Base-by-base conservation (phyloP, 2,888 invertebrate species). In the Herminia tarsipennalis region DNA sequence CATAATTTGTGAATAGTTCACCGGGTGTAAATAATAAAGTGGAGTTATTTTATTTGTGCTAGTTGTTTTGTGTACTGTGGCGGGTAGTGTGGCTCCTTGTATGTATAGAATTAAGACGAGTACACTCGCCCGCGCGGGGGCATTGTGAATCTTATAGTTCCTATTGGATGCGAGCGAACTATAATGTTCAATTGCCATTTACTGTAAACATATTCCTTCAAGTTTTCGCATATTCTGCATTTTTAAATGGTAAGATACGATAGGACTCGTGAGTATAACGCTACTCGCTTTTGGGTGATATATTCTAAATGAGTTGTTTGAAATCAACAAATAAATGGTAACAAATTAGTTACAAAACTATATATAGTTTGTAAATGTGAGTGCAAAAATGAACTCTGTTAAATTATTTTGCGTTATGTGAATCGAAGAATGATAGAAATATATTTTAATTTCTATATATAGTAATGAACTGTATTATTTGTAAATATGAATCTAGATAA, bases 391-490 rank as follows among this genome's bases (percentile, higher is more conserved):
- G 89, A 86, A 91, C 87, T 88, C 87, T 86, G 89, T 92, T 92
- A 92, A 92, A 92, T 92, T 92, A 92, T 92, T 92, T 92, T 92
- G 92, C 90, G 91, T 92, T 92, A 92, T 89, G 88, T 90, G 90
- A 88, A 89, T 86, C 85, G 88, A 89, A 88, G 87, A 87, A 92
- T 90, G 86, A 92, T 91, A 91, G 88, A 91, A 88, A 87, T 90
- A 90, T 90, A 91, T 90, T 88, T 88, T 88, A 89, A 89, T 90
- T 90, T 90, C 89, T 89, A 88, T 87, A 87, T 86, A 83, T 86
- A 83, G 78, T 84, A 88, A 87, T 84, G 82, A 90, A 89, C 87
- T 93, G 93, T 93, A 93, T 93, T 93, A 93, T 92, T 93, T 93
- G 93, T 93, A 93, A 87, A 93, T 93, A 93, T 85, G 83, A 90